Conservation (phyloP, 2,113 vertebrate genomes). For the Pseudonaja textilis region DNA sequence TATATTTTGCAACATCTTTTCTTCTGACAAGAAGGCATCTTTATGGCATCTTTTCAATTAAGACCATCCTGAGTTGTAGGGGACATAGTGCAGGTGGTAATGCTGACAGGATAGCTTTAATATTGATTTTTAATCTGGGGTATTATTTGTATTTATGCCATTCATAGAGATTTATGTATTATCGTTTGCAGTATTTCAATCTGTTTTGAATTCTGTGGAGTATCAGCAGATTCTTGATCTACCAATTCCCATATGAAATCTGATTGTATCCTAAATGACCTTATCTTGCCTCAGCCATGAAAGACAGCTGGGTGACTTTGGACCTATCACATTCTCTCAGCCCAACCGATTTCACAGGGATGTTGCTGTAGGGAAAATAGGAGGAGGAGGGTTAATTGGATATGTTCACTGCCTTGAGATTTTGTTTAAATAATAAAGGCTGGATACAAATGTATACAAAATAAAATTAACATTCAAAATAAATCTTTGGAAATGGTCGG, state of each 20-base stretch:
- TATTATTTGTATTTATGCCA: not conserved
- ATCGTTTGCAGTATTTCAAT: not conserved
- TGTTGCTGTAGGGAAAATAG: not conserved
- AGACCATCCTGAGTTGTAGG: not conserved
- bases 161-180: not conserved
- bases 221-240: not conserved
- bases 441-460: not conserved
- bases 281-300: not conserved
- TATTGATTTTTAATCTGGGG: not conserved
- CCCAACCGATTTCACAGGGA: not conserved
- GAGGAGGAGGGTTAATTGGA: not conserved
- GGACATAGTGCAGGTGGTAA: not conserved
- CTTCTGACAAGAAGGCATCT: not conserved
- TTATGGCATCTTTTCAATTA: not conserved
- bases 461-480: not conserved
- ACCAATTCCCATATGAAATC: not conserved
- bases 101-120: not conserved
- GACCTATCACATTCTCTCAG: not conserved
- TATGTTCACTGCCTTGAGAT: not conserved
- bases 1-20: not conserved
- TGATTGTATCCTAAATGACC: not conserved
- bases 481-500: not conserved
- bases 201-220: not conserved
- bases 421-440: not conserved
- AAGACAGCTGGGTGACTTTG: not conserved